Percentiles rank a stretch among this genome's conserved stretches.
phyloP scores from a whole-genome alignment of 2,797 vertebrate genomes.

The Muscicapa striata region DNA sequence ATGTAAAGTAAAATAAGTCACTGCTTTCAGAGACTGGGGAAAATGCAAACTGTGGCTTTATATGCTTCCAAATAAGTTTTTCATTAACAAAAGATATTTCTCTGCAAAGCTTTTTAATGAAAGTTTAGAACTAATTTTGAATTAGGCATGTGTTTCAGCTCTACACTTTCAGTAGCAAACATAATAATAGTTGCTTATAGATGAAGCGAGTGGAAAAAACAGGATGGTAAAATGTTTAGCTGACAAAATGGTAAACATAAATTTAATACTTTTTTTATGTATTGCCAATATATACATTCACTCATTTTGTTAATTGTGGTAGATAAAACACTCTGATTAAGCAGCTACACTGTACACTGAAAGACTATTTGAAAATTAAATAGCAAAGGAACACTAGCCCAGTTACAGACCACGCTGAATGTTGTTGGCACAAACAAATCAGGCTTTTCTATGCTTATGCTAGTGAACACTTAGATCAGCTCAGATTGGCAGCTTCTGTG shows the following conservation, averaged over 20 bases:
- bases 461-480: constrained; percentile 72
- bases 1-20: constrained; percentile 78
- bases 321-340: constrained; percentile 77
- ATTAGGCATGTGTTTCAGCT: constrained; percentile 65
- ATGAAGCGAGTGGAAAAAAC: constrained; percentile 63
- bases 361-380: constrained; percentile 73
- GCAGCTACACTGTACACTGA: constrained; percentile 65
- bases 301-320: constrained; percentile 73
- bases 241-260: constrained; percentile 67
- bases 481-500: constrained; percentile 79
- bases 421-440: constrained; percentile 79
- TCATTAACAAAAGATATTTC: constrained; percentile 70
- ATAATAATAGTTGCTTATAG: constrained; percentile 71
- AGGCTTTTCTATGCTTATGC: constrained; percentile 64
- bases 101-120: constrained; percentile 67
- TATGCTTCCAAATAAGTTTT: constrained; percentile 74
- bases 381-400: constrained; percentile 73
- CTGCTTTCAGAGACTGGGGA: constrained; percentile 69
- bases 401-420: constrained; percentile 75
- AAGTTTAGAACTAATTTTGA: constrained; percentile 73
- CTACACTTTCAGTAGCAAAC: constrained; percentile 68
- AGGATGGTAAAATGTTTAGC: constrained; percentile 76
- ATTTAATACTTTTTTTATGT: constrained; percentile 68
- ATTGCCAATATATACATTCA: constrained; percentile 71
- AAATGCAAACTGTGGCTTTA: constrained; percentile 70